A percentile compares a stretch with the other conserved stretches of the same genome.
Conservation (phyloP, 2,888 invertebrate species). For the Boloria selene region DNA sequence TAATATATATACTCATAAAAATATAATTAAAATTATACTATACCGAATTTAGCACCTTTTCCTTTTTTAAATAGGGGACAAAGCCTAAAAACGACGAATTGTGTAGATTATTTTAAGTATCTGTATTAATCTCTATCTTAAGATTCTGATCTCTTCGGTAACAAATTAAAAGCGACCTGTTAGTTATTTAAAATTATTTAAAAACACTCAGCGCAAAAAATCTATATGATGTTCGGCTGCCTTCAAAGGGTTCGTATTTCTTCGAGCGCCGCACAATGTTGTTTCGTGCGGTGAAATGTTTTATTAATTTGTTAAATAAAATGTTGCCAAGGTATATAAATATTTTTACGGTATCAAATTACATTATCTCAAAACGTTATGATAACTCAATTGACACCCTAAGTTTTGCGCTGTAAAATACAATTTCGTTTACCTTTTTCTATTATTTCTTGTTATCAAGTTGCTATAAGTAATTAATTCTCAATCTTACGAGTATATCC, state of each 20-base stretch:
- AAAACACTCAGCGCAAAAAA: neutral
- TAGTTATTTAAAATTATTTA: neutral
- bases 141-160: no score
- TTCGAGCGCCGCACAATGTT: neutral
- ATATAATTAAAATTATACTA: no score
- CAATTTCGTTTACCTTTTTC: neutral
- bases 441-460: neutral
- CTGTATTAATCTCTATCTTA: no score
- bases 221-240: neutral
- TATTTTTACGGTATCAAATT: conserved; percentile 11
- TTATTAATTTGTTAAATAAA: conserved; percentile 10
- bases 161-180: no score
- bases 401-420: neutral
- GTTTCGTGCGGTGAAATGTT: conserved; percentile 2
- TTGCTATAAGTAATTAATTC: conserved; percentile 3
- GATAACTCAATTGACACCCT: neutral
- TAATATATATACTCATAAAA: no score
- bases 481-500: neutral
- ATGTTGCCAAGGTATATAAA: neutral
- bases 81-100: no score
- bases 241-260: neutral
- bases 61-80: no score
- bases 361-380: neutral
- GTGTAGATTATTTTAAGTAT: no score
- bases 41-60: no score